phyloP scores from a whole-genome alignment of 1,140 invertebrate species.

The Mizuhopecten yessoensis region DNA sequence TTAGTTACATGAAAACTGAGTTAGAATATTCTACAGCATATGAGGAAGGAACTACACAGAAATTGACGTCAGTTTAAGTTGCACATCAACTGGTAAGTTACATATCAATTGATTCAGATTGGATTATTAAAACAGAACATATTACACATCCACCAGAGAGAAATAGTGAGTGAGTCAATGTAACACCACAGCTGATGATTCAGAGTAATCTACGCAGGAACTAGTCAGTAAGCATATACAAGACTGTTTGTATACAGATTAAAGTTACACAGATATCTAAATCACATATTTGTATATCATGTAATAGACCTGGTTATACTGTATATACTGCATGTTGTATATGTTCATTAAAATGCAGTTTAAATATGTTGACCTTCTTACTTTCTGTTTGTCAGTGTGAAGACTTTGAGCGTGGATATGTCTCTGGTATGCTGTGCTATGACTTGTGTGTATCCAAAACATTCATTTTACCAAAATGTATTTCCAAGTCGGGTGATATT shows the following conservation, averaged over 20 bases:
- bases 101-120: no score
- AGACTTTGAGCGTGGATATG: background rate
- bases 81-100: background rate
- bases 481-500: background rate
- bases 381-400: background rate
- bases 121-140: no score
- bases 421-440: background rate
- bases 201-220: background rate
- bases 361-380: background rate
- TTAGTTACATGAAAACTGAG: background rate
- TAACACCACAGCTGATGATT: background rate
- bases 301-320: no score
- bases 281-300: no score
- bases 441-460: conserved; percentile 19
- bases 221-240: background rate
- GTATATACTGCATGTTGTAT: no score
- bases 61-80: no score
- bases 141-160: background rate
- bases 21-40: no score
- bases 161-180: background rate
- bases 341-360: no score
- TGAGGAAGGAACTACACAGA: no score
- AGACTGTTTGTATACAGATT: no score
- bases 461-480: background rate
- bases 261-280: no score